Base-by-base conservation (phyloP, 1,140 invertebrate species). In the Diabrotica undecimpunctata region DNA sequence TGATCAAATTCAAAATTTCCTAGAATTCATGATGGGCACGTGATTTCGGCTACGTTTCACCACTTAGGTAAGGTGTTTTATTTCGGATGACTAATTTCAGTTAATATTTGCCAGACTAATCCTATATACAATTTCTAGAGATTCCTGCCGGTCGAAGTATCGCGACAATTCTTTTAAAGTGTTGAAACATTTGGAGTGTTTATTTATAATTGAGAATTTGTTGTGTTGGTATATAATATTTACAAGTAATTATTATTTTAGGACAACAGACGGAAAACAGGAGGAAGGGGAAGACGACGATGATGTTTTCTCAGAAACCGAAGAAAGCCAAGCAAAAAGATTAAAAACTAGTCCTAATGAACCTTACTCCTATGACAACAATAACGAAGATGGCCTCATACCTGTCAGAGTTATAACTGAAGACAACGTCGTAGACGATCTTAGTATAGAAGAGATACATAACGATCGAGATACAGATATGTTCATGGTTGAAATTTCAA, bases 301-400 rank as follows among this genome's bases (percentile, higher is more conserved):
- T 7, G 58, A 60, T 38, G 58, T 60, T 2, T 60, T 60, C 35
- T 60, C 58, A 3, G 58, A 60, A 60, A 35, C 58, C 3, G 58
- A 60, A 60, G 46, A 60, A 50, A 50, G 14, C 10, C n/a, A 9
- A 9, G 6, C 55, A 5, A 35, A 60, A 8, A 60, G 25, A 25
- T 5, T 7, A 7, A 51, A 51, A 9, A 50, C 14, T 46, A 14
- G 12, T 8, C 7, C 9, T 12, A 13, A 7, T 12, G 5, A 46
- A 5, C 8, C 8, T 10, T 46, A 46, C 41, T 8, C n/a, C 6
- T 46, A 46, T n/a, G 41, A 46, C 8, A n/a, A 46, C n/a, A 8
- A 46, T n/a, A 13, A 54, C 25, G 53, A 54, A 2, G 12, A 11
- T 5, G 12, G 12, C 4, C 12, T 35, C 10, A 13, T 54, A 54